These are phyloP conservation scores for Anarhynchus alexandrinus DNA, from an alignment of 2,113 vertebrate species.

Conservation along the genomic window DNA sequence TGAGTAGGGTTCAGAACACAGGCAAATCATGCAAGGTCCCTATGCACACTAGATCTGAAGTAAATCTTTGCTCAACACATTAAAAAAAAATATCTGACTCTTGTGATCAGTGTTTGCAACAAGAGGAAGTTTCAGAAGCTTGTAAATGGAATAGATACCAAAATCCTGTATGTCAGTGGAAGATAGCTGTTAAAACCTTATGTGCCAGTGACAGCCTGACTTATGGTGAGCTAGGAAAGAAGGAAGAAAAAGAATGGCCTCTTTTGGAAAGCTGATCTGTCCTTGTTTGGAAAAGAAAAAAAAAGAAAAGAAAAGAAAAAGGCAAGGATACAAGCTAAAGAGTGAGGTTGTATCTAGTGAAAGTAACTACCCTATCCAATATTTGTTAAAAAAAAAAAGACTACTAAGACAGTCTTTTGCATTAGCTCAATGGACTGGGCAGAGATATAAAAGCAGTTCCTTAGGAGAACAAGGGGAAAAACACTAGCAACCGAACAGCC, in stretches of 20 bases:
- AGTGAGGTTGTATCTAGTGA: not conserved
- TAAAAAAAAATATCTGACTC: not conserved
- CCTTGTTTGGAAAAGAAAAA: not conserved
- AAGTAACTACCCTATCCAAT: not conserved
- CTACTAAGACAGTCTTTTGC: not conserved
- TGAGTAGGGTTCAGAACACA: not conserved
- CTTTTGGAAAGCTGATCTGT: not conserved
- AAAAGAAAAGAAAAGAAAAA: not conserved
- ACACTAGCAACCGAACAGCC: not conserved
- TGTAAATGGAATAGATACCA: not conserved
- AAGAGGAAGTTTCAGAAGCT: not conserved
- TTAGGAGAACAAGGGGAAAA: not conserved
- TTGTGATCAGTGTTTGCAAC: not conserved
- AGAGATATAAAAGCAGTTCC: not conserved
- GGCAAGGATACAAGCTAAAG: not conserved
- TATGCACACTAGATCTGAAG: not conserved
- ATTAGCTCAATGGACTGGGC: not conserved
- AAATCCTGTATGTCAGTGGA: not conserved
- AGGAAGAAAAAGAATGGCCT: not conserved
- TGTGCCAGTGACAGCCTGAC: not conserved
- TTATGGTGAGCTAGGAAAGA: not conserved
- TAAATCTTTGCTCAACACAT: not conserved
- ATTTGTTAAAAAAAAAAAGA: not conserved
- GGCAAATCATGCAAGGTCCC: not conserved
- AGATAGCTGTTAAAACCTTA: not conserved